These are phyloP conservation scores for Scaptomyza caliginosa DNA, from an alignment of 2,888 invertebrate genomes.

Conservation along the genomic window DNA sequence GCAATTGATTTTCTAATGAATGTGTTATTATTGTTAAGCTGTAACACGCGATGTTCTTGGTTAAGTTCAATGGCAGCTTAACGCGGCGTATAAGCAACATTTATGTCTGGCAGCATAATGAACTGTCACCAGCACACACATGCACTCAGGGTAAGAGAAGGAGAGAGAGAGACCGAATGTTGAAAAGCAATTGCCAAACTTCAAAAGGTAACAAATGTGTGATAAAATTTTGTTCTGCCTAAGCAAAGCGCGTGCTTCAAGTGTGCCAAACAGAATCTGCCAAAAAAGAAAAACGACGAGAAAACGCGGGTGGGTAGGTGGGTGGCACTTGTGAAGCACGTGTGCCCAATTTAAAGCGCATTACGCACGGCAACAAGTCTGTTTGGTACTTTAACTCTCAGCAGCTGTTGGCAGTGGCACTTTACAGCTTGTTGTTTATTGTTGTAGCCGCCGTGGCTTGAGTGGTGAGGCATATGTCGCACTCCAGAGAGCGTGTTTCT, in stretches of 20 bases:
- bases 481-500: slow-evolving; percentile 27
- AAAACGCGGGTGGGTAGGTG: background rate
- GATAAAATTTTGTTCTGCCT: slow-evolving; percentile 36
- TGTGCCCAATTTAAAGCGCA: slow-evolving; percentile 57
- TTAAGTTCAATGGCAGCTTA: slow-evolving; percentile 54
- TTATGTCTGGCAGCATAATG: slow-evolving; percentile 15
- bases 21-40: slow-evolving; percentile 26
- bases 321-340: slow-evolving; percentile 51
- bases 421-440: slow-evolving; percentile 18
- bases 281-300: no score
- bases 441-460: slow-evolving; percentile 11
- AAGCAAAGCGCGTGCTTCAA: slow-evolving; percentile 43
- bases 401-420: slow-evolving; percentile 58
- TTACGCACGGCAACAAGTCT: slow-evolving; percentile 42
- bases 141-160: no score
- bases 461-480: slow-evolving; percentile 61
- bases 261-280: background rate
- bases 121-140: slow-evolving; percentile 14
- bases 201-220: slow-evolving; percentile 52
- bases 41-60: slow-evolving; percentile 28
- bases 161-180: no score
- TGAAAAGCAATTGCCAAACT: slow-evolving; percentile 21
- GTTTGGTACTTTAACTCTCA: slow-evolving; percentile 9
- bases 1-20: background rate
- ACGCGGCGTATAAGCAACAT: slow-evolving; percentile 46